Percentiles rank a stretch among this genome's conserved stretches.
Conservation (phyloP, 2,888 invertebrate genomes). For the Eledona agricola region DNA sequence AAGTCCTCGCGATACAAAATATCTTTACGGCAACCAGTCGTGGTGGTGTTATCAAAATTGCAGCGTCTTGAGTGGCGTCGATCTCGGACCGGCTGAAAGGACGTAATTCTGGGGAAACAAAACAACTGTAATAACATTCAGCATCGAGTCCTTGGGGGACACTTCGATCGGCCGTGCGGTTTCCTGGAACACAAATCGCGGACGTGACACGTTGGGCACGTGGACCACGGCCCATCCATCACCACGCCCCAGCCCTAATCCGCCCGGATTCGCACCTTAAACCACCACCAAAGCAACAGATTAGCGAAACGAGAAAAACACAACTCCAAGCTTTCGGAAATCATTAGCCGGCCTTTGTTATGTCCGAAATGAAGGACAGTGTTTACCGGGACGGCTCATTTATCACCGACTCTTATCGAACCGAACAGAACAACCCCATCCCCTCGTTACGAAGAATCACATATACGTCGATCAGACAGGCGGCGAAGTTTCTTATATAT, state of each 20-base stretch:
- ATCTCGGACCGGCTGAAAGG: constrained; percentile 43
- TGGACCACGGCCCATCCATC: constrained; percentile 59
- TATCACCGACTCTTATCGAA: constrained; percentile 40
- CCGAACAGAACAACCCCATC: constrained; percentile 1
- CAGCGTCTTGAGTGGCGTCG: too few species aligned
- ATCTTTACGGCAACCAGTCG: too few species aligned
- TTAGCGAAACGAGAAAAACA: constrained; percentile 29
- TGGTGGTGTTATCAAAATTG: constrained; percentile 11
- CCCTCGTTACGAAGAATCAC: constrained; percentile 9
- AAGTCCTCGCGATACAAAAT: too few species aligned
- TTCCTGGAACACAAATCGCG: constrained; percentile 59
- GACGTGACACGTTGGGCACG: constrained; percentile 59
- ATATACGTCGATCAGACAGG: constrained; percentile 46
- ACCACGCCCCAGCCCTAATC: constrained; percentile 40
- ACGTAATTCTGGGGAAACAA: constrained; percentile 56
- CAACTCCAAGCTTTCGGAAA: constrained; percentile 23
- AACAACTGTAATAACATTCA: constrained; percentile 62
- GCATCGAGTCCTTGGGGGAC: constrained; percentile 57
- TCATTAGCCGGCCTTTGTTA: constrained; percentile 39
- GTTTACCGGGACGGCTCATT: constrained; percentile 47
- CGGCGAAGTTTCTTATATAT: constrained; percentile 59
- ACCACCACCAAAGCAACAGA: constrained; percentile 29
- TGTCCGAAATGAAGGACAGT: constrained; percentile 41
- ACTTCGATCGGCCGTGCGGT: constrained; percentile 56
- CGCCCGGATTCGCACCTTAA: constrained; percentile 26